Evolutionary conservation across 2,113 vertebrate genomes (phyloP), one percentile per base, ranked within the genome.

Genomic region (Sebastes schlegelii): DNA sequence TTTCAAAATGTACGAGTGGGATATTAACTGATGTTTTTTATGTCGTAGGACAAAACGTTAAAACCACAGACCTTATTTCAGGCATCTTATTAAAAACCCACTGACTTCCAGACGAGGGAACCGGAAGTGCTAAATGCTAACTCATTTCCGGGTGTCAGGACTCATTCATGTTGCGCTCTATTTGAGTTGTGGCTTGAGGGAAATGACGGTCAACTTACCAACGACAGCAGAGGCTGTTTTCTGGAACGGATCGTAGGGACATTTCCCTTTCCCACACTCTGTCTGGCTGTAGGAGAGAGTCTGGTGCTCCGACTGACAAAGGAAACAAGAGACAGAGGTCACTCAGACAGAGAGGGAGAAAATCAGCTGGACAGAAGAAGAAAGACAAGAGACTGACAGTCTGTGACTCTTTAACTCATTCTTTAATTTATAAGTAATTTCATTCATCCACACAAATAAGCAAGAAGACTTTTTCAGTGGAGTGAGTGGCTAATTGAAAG

Each of bases 181-280:
- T 61, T 76, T 67, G n/a, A 66, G 10, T 23, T 40, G 51, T 48
- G 2, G 8, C 79, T 48, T 63, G 17, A 19, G 17, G 8, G 71
- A 74, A 73, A 66, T 79, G 48, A 54, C 2, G 5, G 19, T 16
- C 7, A 23, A 60, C 89, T 84, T 74, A 96, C 96, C 95, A 26
- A 96, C 89, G 1, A 96, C 86, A 51, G 94, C 88, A 0, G 95
- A 95, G 40, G 95, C 95, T 0, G 95, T 95, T 85, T 92, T 95
- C 89, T 96, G 96, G n/a, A 93, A 90, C 0, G 96, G 96, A 76
- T 96, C 94, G 0, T 95, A 96, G 0, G 96, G 95, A 90, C 95
- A 96, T 87, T 96, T 96, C 13, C 96, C 96, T 80, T 95, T 96
- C 21, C 96, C 96, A 45, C 95, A 94, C 77, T 96, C 95, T 9